These are phyloP conservation scores for Anthoscopus minutus DNA, from an alignment of 2,113 vertebrate species.

Conservation along the genomic window DNA sequence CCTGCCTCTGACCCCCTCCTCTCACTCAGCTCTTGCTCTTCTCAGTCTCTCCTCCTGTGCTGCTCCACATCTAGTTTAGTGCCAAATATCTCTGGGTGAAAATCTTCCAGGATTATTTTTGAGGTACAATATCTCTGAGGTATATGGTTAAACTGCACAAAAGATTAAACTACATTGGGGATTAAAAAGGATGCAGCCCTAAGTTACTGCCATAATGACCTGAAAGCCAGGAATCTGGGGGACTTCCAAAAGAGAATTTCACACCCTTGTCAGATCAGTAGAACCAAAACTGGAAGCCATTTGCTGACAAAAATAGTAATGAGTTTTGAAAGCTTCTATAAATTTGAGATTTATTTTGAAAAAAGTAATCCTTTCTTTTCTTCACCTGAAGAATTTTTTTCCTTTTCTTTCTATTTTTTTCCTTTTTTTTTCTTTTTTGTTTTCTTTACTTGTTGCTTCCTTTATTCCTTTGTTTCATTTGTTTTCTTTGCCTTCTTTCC, in stretches of 20 bases:
- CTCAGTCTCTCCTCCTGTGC: not conserved
- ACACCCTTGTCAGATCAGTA: not conserved
- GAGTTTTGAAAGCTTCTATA: not conserved
- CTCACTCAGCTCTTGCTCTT: not conserved
- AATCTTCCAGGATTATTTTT: not conserved
- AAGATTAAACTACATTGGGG: not conserved
- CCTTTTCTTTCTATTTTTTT: too few species aligned
- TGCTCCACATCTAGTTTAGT: not conserved
- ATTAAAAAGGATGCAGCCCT: not conserved
- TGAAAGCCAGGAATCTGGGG: not conserved
- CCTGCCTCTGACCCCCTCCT: not conserved
- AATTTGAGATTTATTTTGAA: not conserved
- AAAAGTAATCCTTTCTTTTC: not conserved
- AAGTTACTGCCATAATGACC: not conserved
- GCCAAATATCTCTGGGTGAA: not conserved
- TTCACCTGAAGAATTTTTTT: not conserved
- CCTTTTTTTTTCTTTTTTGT: not conserved
- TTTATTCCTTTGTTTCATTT: not conserved
- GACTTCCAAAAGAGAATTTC: not conserved
- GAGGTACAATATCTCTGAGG: not conserved
- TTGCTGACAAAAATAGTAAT: not conserved
- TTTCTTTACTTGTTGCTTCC: not conserved
- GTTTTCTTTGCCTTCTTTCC: not conserved
- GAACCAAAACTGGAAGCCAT: not conserved
- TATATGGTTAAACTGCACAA: not conserved